Conservation (phyloP, 2,113 vertebrate genomes). For the Eclectus roratus region DNA sequence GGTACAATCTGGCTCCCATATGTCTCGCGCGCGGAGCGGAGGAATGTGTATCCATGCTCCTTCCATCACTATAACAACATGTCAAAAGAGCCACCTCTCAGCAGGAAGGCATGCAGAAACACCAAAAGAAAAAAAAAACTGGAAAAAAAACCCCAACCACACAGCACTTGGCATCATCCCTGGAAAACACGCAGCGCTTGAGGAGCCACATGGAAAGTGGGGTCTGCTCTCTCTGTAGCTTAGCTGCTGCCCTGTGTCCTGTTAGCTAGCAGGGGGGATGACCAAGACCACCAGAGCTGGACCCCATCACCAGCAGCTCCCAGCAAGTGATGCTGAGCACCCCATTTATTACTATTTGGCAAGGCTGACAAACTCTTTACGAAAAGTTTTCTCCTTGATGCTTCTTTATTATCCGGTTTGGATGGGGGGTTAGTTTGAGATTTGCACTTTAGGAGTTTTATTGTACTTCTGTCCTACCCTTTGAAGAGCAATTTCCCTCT, state of each 20-base stretch:
- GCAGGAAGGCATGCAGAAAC: conserved; percentile 48
- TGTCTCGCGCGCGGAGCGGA: conserved; percentile 44
- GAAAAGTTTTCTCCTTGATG: neutral
- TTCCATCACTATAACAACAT: conserved; percentile 70
- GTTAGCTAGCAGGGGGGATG: rapidly evolving
- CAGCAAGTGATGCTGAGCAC: neutral
- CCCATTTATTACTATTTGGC: neutral
- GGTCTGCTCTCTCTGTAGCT: neutral
- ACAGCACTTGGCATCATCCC: neutral
- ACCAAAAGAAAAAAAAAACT: neutral
- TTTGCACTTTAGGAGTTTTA: neutral
- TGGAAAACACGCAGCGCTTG: neutral
- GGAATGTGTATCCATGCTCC: conserved; percentile 61
- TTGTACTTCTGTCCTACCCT: neutral
- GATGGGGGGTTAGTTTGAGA: neutral
- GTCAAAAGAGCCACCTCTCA: conserved; percentile 68
- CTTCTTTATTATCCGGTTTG: neutral
- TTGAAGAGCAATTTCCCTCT: neutral
- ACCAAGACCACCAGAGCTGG: neutral
- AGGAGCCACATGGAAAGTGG: rapidly evolving
- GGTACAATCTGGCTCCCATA: conserved; percentile 76
- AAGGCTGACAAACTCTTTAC: neutral
- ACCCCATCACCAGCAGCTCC: neutral
- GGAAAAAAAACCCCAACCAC: neutral
- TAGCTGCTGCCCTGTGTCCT: neutral